phyloP scores from a whole-genome alignment of 2,888 invertebrate genomes.

The Sarcophaga carnaria region DNA sequence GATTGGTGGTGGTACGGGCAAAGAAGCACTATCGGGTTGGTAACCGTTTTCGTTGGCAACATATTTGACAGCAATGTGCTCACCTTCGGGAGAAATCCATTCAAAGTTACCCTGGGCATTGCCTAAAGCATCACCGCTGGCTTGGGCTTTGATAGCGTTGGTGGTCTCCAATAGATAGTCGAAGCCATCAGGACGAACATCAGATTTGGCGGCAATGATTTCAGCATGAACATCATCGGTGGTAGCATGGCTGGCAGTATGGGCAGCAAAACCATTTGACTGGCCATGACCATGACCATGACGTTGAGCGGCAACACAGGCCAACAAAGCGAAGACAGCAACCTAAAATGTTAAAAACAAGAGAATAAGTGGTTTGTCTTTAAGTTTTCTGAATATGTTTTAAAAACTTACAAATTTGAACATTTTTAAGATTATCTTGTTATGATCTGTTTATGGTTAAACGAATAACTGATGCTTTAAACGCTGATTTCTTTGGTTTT shows the following conservation, averaged over 20 bases:
- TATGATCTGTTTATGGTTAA: not conserved
- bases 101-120: slow-evolving; percentile 74
- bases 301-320: not conserved
- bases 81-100: slow-evolving; percentile 77
- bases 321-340: not conserved
- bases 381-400: not conserved
- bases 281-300: not conserved
- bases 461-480: not conserved
- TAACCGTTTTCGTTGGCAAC: slow-evolving; percentile 77
- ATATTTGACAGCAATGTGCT: slow-evolving; percentile 74
- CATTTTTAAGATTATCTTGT: not conserved
- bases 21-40: slow-evolving; percentile 71
- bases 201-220: slow-evolving; percentile 49
- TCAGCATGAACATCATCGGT: slow-evolving; percentile 68
- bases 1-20: slow-evolving; percentile 73
- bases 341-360: not conserved
- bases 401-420: slow-evolving; percentile 1
- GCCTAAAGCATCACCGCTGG: slow-evolving; percentile 75
- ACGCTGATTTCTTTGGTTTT: too few relatives aligned
- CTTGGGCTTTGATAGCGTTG: slow-evolving; percentile 73
- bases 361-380: not conserved
- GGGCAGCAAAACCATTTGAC: not conserved
- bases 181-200: slow-evolving; percentile 76
- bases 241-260: not conserved
- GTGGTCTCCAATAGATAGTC: slow-evolving; percentile 71